These are phyloP conservation scores for Antechinus flavipes DNA, from an alignment of 2,113 vertebrate species.

Conservation along the genomic window DNA sequence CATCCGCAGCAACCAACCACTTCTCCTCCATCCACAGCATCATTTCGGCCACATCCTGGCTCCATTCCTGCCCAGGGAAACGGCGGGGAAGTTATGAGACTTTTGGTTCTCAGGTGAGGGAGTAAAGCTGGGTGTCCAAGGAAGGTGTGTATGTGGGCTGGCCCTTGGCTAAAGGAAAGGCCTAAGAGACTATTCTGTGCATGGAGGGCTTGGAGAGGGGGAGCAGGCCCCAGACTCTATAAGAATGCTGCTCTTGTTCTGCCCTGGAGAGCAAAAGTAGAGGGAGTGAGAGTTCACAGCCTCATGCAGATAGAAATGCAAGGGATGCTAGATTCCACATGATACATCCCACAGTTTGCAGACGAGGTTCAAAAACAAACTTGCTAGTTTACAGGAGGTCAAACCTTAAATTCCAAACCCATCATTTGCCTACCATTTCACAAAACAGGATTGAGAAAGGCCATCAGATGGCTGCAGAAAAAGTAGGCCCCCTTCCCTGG, in stretches of 20 bases:
- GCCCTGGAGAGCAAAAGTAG: neutral
- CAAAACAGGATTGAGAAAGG: neutral
- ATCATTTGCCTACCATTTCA: neutral
- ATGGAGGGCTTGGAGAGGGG: neutral
- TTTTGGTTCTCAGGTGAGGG: neutral
- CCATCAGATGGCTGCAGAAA: neutral
- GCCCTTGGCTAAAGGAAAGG: neutral
- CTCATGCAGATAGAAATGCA: neutral
- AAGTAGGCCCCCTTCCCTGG: neutral
- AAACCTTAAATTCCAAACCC: neutral
- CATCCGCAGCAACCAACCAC: conserved; percentile 86
- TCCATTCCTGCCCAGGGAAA: conserved; percentile 87
- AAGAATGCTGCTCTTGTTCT: neutral
- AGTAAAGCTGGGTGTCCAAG: neutral
- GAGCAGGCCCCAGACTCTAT: neutral
- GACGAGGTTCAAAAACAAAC: neutral
- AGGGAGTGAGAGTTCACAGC: neutral
- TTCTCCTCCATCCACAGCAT: conserved; percentile 94
- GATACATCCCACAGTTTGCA: neutral
- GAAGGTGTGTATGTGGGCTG: neutral
- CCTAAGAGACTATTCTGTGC: neutral
- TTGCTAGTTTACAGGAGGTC: neutral
- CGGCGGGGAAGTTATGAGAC: neutral
- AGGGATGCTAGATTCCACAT: neutral
- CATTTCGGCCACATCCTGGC: conserved; percentile 88